Percentiles rank a stretch among this genome's conserved stretches.
Evolutionary conservation across 2,797 vertebrate species (phyloP).

Genomic region (Chelon labrosus): DNA sequence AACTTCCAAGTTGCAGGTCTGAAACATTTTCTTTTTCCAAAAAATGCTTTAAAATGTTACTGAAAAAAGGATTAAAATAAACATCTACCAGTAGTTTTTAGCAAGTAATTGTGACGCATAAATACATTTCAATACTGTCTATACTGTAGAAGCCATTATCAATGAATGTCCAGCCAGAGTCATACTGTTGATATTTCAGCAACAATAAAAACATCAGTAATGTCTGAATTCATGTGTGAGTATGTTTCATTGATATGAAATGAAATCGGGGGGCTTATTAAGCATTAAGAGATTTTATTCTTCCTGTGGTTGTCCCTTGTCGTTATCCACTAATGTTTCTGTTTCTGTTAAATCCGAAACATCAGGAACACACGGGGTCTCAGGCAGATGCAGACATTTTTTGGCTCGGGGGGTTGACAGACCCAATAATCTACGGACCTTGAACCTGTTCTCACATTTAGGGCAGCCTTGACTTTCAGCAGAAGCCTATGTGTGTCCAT

Average conservation of each 20-base stretch:
- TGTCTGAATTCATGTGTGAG: conserved; percentile 2
- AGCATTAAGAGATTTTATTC: conserved; percentile 10
- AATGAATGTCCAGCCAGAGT: conserved; percentile 56
- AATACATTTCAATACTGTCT: conserved; percentile 41
- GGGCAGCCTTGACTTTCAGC: conserved; percentile 19
- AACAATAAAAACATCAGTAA: conserved; percentile 70
- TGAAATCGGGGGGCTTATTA: neutral
- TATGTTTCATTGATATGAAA: neutral
- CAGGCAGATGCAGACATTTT: conserved; percentile 9
- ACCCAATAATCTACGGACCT: conserved; percentile 37
- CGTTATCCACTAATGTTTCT: conserved; percentile 35
- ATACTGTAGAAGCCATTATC: conserved; percentile 42
- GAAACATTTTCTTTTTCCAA: conserved; percentile 27
- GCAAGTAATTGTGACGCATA: conserved; percentile 31
- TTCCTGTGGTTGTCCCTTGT: neutral
- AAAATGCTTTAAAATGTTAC: conserved; percentile 22
- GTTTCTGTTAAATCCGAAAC: conserved; percentile 28
- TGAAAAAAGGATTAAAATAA: neutral
- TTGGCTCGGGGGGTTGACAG: neutral
- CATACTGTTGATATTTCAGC: conserved; percentile 54
- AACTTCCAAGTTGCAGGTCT: neutral
- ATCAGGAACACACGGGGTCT: conserved; percentile 7
- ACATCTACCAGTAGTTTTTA: conserved; percentile 35
- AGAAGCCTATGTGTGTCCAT: neutral
- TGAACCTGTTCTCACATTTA: conserved; percentile 34